Conservation (phyloP, 2,113 vertebrate genomes). For the Grus americana region DNA sequence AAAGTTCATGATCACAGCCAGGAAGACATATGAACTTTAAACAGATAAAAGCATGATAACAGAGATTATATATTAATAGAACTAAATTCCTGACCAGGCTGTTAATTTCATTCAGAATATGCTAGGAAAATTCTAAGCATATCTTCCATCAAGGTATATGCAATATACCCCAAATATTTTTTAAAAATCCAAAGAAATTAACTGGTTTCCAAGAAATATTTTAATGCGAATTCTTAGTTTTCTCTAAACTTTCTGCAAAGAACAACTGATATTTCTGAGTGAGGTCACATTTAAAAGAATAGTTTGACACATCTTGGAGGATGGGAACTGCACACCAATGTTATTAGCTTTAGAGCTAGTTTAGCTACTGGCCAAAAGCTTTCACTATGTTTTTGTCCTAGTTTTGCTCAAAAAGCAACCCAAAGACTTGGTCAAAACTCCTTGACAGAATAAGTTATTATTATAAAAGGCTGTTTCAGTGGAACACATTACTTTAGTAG, state of each 20-base stretch:
- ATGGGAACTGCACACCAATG: neutral
- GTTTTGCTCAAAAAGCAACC: neutral
- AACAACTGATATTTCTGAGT: neutral
- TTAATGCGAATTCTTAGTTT: neutral
- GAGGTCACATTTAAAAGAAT: neutral
- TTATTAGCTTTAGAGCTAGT: neutral
- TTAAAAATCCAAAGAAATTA: neutral
- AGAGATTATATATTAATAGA: neutral
- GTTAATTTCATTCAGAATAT: neutral
- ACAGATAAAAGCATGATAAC: neutral
- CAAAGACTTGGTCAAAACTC: neutral
- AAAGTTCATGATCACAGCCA: neutral
- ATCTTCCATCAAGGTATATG: neutral
- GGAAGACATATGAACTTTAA: conserved; percentile 48
- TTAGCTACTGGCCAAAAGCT: neutral
- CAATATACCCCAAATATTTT: neutral
- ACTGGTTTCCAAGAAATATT: neutral
- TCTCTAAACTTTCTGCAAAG: neutral
- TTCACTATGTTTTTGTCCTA: neutral
- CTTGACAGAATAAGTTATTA: neutral
- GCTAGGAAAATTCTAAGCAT: neutral
- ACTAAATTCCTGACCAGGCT: neutral
- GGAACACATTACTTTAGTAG: neutral
- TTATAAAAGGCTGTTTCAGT: neutral
- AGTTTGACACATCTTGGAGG: neutral